Conservation (phyloP, 2,888 invertebrate species). For the Tupiocoris notatus region DNA sequence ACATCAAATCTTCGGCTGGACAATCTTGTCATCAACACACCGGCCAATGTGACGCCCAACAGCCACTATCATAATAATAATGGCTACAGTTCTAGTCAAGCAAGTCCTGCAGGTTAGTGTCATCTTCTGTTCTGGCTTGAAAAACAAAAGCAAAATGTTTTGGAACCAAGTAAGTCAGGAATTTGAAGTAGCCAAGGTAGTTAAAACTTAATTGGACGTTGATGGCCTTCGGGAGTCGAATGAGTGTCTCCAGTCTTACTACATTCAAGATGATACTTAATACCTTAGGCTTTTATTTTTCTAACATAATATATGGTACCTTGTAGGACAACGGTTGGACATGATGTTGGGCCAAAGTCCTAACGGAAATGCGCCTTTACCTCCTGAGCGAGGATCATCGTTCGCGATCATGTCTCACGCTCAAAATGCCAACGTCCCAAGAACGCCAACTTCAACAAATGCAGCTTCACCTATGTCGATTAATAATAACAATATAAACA, state of each 20-base stretch:
- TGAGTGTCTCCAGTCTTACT: no score
- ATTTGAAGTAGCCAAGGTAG: no score
- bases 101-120: slow-evolving; percentile 46
- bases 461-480: slow-evolving; percentile 42
- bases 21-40: slow-evolving; percentile 48
- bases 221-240: no score
- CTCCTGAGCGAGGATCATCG: slow-evolving; percentile 84
- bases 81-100: slow-evolving; percentile 48
- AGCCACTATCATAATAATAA: slow-evolving; percentile 48
- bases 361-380: slow-evolving; percentile 57
- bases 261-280: no score
- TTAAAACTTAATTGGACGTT: no score
- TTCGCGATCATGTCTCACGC: slow-evolving; percentile 66
- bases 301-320: no score
- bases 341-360: slow-evolving; percentile 52
- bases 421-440: slow-evolving; percentile 42
- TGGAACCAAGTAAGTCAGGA: no score
- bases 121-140: no score
- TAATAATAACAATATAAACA: slow-evolving; percentile 38
- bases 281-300: no score
- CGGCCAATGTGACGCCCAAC: slow-evolving; percentile 43
- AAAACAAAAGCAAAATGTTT: no score
- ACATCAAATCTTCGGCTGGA: slow-evolving; percentile 48
- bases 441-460: slow-evolving; percentile 42
- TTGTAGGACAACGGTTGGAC: slow-evolving; percentile 48